Conservation (phyloP, 2,797 vertebrate genomes). For the Danio kyathit region DNA sequence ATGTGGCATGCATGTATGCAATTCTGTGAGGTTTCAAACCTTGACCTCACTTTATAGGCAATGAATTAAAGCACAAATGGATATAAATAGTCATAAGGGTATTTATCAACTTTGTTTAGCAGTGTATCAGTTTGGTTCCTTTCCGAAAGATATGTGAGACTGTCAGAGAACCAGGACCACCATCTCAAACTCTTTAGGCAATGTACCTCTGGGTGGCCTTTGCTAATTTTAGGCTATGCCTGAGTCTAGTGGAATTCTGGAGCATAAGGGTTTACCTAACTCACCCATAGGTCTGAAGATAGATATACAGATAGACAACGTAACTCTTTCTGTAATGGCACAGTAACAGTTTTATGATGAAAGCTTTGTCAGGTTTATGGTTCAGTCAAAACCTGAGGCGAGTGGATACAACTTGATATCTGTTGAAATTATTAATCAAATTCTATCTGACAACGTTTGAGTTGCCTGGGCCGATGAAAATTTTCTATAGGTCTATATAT, state of each 20-base stretch:
- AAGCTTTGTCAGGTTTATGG: not conserved
- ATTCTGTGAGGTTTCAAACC: not conserved
- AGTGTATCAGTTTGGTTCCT: too few species aligned
- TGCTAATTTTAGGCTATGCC: slow-evolving; percentile 50
- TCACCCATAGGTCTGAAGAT: not conserved
- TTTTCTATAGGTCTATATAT: too few species aligned
- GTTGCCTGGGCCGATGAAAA: too few species aligned
- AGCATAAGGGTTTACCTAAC: slow-evolving; percentile 25
- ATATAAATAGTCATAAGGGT: not conserved
- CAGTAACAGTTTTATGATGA: not conserved
- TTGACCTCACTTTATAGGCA: not conserved
- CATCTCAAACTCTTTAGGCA: slow-evolving; percentile 3
- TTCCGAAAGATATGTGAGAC: not conserved
- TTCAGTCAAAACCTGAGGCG: not conserved
- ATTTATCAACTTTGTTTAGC: not conserved
- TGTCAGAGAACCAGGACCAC: not conserved
- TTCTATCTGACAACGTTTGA: not conserved
- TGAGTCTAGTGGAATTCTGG: slow-evolving; percentile 36
- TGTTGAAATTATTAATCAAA: not conserved
- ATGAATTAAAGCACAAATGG: not conserved
- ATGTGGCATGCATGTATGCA: not conserved
- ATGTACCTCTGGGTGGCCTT: slow-evolving; percentile 39
- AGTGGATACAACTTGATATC: not conserved
- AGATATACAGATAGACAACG: not conserved
- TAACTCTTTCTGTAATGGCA: not conserved